Conservation (phyloP, 2,888 invertebrate genomes). For the Melipona beecheii region DNA sequence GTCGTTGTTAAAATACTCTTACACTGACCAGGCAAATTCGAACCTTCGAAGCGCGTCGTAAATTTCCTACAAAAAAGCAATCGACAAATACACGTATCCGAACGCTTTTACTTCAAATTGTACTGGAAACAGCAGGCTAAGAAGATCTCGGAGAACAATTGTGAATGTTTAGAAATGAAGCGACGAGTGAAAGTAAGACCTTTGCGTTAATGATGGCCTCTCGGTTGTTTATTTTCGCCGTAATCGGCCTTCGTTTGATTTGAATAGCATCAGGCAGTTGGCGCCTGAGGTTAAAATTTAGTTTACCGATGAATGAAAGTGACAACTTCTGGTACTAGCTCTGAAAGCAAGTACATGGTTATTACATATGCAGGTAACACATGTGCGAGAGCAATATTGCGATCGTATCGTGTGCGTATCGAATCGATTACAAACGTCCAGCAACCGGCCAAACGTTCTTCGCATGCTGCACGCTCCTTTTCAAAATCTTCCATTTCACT, state of each 20-base stretch:
- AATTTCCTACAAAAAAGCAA: no score
- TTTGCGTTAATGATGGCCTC: not conserved
- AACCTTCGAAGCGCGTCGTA: no score
- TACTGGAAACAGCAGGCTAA: not conserved
- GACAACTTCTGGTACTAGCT: not conserved
- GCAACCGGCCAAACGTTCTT: not conserved
- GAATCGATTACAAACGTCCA: conserved; percentile 7
- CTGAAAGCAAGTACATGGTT: not conserved
- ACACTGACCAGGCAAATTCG: no score
- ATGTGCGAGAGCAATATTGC: not conserved
- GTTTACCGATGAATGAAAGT: not conserved
- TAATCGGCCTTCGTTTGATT: not conserved
- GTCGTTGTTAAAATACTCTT: no score
- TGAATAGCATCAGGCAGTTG: not conserved
- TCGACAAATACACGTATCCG: not conserved
- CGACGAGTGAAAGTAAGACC: no score
- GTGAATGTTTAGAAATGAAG: no score
- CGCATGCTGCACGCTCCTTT: no score
- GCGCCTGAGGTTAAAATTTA: not conserved
- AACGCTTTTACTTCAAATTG: not conserved
- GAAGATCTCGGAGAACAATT: not conserved
- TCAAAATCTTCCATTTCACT: conserved; percentile 23
- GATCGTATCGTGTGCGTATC: not conserved
- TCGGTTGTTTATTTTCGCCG: not conserved
- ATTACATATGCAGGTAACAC: no score